A percentile compares a stretch with the other conserved stretches of the same genome.
phyloP scores from a whole-genome alignment of 2,797 vertebrate genomes.

The Falco concolor region DNA sequence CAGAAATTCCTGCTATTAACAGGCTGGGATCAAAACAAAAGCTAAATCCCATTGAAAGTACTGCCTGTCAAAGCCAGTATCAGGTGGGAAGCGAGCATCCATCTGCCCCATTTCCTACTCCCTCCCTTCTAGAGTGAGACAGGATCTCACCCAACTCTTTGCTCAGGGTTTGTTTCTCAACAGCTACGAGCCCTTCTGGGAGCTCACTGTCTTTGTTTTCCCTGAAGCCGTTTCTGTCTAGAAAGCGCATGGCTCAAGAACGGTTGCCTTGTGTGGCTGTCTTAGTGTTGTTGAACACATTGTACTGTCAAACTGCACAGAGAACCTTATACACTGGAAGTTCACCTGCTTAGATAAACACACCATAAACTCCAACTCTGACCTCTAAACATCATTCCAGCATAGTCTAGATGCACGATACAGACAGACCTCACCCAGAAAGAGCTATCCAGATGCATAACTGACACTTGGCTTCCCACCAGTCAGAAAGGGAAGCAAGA shows the following conservation, averaged over 20 bases:
- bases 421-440: background rate
- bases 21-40: conserved; percentile 65
- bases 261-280: background rate
- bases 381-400: background rate
- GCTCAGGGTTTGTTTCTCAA: conserved; percentile 15
- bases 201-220: background rate
- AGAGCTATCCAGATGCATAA: background rate
- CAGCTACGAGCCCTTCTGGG: background rate
- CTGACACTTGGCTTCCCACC: background rate
- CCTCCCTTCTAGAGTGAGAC: background rate
- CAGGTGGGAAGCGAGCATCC: conserved; percentile 35
- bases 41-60: conserved; percentile 62
- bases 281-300: background rate
- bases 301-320: background rate
- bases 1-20: conserved; percentile 68
- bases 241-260: background rate
- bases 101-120: conserved; percentile 48
- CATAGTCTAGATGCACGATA: background rate
- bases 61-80: conserved; percentile 55
- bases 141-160: background rate
- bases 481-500: background rate
- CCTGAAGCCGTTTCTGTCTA: background rate
- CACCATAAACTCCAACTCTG: background rate
- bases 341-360: background rate
- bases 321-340: background rate